These are phyloP conservation scores for Helogale parvula DNA, from an alignment of 2,113 vertebrate species.

Conservation along the genomic window DNA sequence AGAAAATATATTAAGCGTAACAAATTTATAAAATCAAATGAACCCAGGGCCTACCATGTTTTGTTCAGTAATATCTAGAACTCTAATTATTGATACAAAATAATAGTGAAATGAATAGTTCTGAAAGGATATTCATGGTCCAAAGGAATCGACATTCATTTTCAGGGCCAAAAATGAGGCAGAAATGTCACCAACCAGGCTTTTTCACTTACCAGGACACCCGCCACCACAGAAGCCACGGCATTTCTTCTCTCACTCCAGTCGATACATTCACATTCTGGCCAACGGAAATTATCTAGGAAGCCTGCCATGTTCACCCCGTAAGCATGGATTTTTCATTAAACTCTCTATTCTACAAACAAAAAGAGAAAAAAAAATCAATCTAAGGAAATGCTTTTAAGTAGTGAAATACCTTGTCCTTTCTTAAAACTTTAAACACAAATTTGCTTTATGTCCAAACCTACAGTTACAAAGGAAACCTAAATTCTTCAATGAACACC, in stretches of 20 bases:
- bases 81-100: background rate
- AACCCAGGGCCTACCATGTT: background rate
- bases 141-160: background rate
- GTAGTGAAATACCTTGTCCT: background rate
- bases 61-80: background rate
- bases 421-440: background rate
- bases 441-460: background rate
- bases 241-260: constrained; percentile 94
- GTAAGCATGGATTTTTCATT: constrained; percentile 74
- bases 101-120: background rate
- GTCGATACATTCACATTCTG: constrained; percentile 93
- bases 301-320: constrained; percentile 91
- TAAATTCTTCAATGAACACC: background rate
- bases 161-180: background rate
- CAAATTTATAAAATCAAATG: background rate
- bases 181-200: background rate
- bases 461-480: background rate
- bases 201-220: constrained; percentile 88
- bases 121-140: background rate
- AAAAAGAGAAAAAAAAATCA: constrained; percentile 45
- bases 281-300: constrained; percentile 95
- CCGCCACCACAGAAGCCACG: constrained; percentile 90
- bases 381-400: background rate
- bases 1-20: background rate
- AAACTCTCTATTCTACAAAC: constrained; percentile 14